Evolutionary conservation across 2,888 invertebrate genomes (phyloP).

Genomic region (Calliphora vomitoria): DNA sequence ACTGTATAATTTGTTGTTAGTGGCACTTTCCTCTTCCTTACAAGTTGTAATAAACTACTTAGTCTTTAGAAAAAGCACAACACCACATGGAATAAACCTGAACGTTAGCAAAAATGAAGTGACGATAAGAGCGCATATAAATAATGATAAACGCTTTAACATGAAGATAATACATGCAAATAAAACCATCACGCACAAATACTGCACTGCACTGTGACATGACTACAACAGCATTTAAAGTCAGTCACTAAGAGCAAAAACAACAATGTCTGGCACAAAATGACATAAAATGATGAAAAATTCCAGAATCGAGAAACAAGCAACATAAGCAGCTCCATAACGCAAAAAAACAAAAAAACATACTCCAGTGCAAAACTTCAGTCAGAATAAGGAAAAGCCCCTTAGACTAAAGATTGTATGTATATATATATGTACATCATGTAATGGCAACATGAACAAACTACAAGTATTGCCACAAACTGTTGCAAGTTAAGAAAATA

Average conservation of each 20-base stretch:
- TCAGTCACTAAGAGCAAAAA: neutral
- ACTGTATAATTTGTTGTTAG: too few species aligned
- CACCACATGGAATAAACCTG: too few species aligned
- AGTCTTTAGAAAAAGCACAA: too few species aligned
- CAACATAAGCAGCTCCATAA: conserved; percentile 32
- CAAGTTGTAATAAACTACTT: neutral
- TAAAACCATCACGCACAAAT: conserved; percentile 24
- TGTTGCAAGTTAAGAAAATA: conserved; percentile 25
- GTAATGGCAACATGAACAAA: neutral
- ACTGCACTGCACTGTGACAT: neutral
- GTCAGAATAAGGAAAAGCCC: neutral
- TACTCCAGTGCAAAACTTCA: neutral
- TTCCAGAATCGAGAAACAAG: neutral
- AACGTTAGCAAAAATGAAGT: neutral
- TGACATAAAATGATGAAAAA: conserved; percentile 14
- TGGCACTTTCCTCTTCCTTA: too few species aligned
- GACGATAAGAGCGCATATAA: conserved; percentile 58
- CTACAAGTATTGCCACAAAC: conserved; percentile 16
- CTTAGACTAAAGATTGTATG: neutral
- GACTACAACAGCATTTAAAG: neutral
- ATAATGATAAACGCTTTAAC: conserved; percentile 58
- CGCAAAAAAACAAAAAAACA: neutral
- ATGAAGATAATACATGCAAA: conserved; percentile 35
- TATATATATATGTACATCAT: too few species aligned
- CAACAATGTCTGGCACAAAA: neutral